phyloP scores from a whole-genome alignment of 2,888 invertebrate species.

The Alloplasta piceator region DNA sequence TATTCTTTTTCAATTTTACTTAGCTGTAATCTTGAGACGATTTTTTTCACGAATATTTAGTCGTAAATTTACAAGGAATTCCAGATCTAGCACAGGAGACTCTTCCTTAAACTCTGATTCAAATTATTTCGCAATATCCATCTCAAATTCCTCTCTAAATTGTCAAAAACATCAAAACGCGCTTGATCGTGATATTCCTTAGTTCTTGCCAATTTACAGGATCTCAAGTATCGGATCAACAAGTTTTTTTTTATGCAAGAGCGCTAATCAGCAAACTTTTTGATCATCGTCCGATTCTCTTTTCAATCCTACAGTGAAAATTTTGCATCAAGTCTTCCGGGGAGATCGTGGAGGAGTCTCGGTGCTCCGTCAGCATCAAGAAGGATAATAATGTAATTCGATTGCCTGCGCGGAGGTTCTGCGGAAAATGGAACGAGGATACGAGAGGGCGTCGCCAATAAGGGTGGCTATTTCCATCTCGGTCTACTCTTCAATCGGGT shows the following conservation, averaged over 20 bases:
- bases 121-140: no score
- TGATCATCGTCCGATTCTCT: constrained; percentile 22
- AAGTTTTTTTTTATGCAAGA: constrained; percentile 2
- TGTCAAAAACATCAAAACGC: no score
- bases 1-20: no score
- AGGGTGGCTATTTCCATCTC: constrained; percentile 77
- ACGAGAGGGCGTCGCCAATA: constrained; percentile 78
- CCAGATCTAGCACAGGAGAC: no score
- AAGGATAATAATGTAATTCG: constrained; percentile 81
- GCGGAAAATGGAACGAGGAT: constrained; percentile 63
- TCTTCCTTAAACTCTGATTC: no score
- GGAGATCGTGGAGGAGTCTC: constrained; percentile 43
- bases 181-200: neutral
- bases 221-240: neutral
- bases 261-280: constrained; percentile 6
- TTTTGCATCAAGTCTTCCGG: neutral
- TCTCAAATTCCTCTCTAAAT: no score
- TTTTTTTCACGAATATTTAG: no score
- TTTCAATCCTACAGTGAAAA: neutral
- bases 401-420: constrained; percentile 70
- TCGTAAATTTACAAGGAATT: no score
- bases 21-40: no score
- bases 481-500: constrained; percentile 81
- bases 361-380: constrained; percentile 42
- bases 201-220: neutral